Base-by-base conservation (phyloP, 2,888 invertebrate genomes). In the Drosophila mulleri region DNA sequence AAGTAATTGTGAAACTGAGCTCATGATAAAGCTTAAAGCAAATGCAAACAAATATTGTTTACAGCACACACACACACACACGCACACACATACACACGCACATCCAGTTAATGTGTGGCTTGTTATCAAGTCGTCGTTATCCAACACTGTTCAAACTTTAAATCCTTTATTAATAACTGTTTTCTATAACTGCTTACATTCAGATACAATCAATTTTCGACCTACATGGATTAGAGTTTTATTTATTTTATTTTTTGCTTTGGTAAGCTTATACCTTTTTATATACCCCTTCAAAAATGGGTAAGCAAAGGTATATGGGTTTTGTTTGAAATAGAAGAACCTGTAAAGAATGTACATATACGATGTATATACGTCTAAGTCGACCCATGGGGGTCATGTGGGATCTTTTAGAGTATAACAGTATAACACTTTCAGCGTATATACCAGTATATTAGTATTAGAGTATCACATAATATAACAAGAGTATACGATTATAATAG, bases 81-180 rank as follows among this genome's bases (percentile, higher is more conserved):
- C 23, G 4, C 48, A 47, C 16, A 45, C 41, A 9, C 41, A 5
- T 11, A 16, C 16, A n/a, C 42, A 11, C 6, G 9, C 9, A 9
- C 32, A 32, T 29, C 8, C 29, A 29, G 8, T 29, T 29, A 29
- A 8, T 29, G 29, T 29, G 37, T 7, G 11, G 5, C 2, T 29
- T 29, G 47, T 26, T 20, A 7, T 23, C 29, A 18, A n/a, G 23
- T 5, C 7, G 8, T 16, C 37, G 52, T 37, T 53, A 20, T 23
- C 37, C 37, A 56, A 56, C 54, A 56, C 54, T 56, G 54, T 18
- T 56, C 8, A 41, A 18, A 14, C 39, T 41, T 41, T 12, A 14
- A 63, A 73, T 63, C 63, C 52, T 58, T 60, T 52, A n/a, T 62
- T 48, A 39, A 20, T 20, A 50, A 7, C 26, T 26, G 26, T 12